Base-by-base conservation (phyloP, 2,888 invertebrate genomes). In the Drosophila nigritarsus region DNA sequence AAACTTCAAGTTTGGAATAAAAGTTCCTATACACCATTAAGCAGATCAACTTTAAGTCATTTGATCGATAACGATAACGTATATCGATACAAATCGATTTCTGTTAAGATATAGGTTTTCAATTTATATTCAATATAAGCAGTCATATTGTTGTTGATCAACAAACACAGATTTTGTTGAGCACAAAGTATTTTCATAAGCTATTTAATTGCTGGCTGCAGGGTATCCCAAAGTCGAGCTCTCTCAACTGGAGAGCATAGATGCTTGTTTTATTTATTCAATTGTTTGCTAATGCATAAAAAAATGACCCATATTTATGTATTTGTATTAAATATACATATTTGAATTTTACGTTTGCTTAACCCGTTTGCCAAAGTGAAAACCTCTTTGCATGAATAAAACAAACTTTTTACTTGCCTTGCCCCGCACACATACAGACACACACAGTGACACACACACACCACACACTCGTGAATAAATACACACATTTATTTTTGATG, bases 381-480 rank as follows among this genome's bases (percentile, higher is more conserved):
- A 83, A 71, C 68, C 80, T 83, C 86, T 83, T 75, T 75, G 60
- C 69, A 81, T 88, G 66, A 67, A 78, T 89, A 83, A 78, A 71
- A 72, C 59, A 71, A 64, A 45, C 15, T 72, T 60, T 60, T 42
- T 75, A 60, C 65, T 71, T 65, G 42, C 51, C 20, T 29, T 51
- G 59, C 20, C 29, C 45, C 18, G 32, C 11, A 51, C 42, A 55
- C 48, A 50, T 1, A 5, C 29, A 15, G 0, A 49, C 9, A 11
- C 15, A 18, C 18, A 27, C 8, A n/a, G n/a, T n/a, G n/a, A n/a
- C n/a, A n/a, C 42, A 50, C 20, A 61, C 36, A 54, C 45, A 24
- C 13, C 45, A 45, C 27, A 49, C 38, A 34, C 18, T 48, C 54
- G 15, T 24, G 24, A 24, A 20, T 45, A 36, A 18, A 34, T 38